Evolutionary conservation across 37 sponge, comb jelly and placozoan genomes (phyloP).

Genomic region (Dysidea cf. avara): DNA sequence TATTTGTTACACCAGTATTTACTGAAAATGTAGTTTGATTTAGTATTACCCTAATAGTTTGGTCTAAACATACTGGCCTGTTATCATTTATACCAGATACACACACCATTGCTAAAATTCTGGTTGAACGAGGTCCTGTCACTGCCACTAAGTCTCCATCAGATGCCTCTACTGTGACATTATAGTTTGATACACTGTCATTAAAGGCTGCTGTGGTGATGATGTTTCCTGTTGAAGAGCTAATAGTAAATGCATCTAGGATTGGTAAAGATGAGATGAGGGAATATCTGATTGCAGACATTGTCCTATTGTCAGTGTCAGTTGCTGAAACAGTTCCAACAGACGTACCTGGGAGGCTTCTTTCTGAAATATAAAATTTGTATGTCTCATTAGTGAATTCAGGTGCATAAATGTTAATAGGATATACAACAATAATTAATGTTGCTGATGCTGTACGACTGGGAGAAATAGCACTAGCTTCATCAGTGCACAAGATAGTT

Average conservation of each 20-base stretch:
- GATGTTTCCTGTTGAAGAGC: conserved; percentile 31
- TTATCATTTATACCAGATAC: conserved; percentile 59
- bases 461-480: no score
- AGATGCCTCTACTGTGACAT: conserved; percentile 33
- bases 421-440: no score
- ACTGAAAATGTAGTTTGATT: conserved; percentile 14
- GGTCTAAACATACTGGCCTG: conserved; percentile 45
- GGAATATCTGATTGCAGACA: no score
- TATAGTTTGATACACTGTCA: conserved; percentile 22
- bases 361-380: no score
- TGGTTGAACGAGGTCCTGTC: conserved; percentile 26
- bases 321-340: no score
- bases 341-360: no score
- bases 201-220: conserved; percentile 16
- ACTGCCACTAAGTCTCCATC: conserved; percentile 64
- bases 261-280: no score
- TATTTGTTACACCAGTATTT: conserved; percentile 4
- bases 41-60: conserved; percentile 29
- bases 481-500: not conserved
- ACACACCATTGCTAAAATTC: conserved; percentile 26
- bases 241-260: conserved; percentile 34
- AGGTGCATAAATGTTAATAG: no score
- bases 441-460: no score
- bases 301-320: no score
- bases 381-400: no score